phyloP scores from a whole-genome alignment of 2,888 invertebrate genomes.

The Lithophane semibrunnea region DNA sequence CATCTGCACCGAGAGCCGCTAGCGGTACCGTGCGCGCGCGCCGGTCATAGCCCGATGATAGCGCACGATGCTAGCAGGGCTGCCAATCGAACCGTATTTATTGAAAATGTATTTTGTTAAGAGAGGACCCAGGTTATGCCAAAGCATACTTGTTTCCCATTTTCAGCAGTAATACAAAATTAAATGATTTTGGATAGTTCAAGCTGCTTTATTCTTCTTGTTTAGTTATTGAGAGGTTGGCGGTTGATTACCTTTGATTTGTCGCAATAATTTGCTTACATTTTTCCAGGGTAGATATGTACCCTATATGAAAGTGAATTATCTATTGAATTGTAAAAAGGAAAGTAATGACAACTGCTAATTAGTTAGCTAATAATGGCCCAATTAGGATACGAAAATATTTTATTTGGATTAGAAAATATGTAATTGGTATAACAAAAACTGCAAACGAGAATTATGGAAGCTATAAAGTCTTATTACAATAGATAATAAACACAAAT shows the following conservation, averaged over 20 bases:
- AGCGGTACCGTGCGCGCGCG: slow-evolving; percentile 66
- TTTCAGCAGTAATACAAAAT: not conserved
- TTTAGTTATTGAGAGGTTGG: too few relatives aligned
- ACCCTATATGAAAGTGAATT: too few relatives aligned
- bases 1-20: slow-evolving; percentile 58
- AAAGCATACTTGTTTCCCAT: not conserved
- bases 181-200: not conserved
- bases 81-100: slow-evolving; percentile 6
- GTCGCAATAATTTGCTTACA: too few relatives aligned
- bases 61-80: slow-evolving; percentile 49
- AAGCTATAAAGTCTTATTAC: not conserved
- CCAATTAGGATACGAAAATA: not conserved
- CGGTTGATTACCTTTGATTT: too few relatives aligned
- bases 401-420: too few relatives aligned
- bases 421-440: not conserved
- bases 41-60: slow-evolving; percentile 59
- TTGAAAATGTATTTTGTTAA: not conserved
- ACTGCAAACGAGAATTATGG: not conserved
- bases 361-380: not conserved
- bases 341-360: too few relatives aligned
- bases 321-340: not conserved
- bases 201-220: too few relatives aligned
- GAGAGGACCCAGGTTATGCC: not conserved
- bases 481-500: slow-evolving; percentile 11
- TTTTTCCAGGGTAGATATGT: too few relatives aligned